A percentile compares a stretch with the other conserved stretches of the same genome.
phyloP scores from a whole-genome alignment of 2,113 vertebrate species.

The Solea solea region DNA sequence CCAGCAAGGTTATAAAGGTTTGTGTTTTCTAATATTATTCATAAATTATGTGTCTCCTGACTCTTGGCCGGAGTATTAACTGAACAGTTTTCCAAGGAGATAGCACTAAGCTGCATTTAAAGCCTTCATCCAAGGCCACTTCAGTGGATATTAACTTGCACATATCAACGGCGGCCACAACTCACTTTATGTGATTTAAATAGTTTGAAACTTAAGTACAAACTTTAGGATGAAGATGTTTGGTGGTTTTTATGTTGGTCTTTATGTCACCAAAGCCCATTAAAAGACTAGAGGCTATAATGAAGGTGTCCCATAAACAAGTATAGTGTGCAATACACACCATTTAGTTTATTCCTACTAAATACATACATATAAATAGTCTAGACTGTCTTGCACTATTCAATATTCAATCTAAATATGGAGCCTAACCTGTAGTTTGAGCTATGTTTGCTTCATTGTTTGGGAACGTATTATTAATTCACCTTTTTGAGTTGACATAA shows the following conservation, averaged over 20 bases:
- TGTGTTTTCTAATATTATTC: slow-evolving; percentile 18
- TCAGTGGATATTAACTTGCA: slow-evolving; percentile 21
- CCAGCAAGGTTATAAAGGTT: slow-evolving; percentile 21
- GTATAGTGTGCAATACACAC: too few relatives aligned
- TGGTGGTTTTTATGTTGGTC: neutral
- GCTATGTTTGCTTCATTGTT: too few relatives aligned
- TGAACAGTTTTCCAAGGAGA: neutral
- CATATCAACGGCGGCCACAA: neutral
- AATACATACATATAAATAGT: too few relatives aligned
- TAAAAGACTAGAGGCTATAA: too few relatives aligned
- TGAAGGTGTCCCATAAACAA: too few relatives aligned
- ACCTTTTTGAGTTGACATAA: too few relatives aligned
- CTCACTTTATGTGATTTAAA: neutral
- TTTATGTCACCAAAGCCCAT: too few relatives aligned
- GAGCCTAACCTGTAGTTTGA: too few relatives aligned
- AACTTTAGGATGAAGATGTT: neutral
- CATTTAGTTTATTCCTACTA: too few relatives aligned
- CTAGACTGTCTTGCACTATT: too few relatives aligned
- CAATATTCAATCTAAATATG: too few relatives aligned
- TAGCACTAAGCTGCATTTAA: slow-evolving; percentile 14
- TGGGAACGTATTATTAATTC: too few relatives aligned
- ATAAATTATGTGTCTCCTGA: slow-evolving; percentile 19
- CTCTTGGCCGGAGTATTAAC: slow-evolving; percentile 12
- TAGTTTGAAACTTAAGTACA: neutral
- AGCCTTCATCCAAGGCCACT: slow-evolving; percentile 10